Evolutionary conservation across 2,888 invertebrate species (phyloP).

Genomic region (Habrosyne pyritoides): DNA sequence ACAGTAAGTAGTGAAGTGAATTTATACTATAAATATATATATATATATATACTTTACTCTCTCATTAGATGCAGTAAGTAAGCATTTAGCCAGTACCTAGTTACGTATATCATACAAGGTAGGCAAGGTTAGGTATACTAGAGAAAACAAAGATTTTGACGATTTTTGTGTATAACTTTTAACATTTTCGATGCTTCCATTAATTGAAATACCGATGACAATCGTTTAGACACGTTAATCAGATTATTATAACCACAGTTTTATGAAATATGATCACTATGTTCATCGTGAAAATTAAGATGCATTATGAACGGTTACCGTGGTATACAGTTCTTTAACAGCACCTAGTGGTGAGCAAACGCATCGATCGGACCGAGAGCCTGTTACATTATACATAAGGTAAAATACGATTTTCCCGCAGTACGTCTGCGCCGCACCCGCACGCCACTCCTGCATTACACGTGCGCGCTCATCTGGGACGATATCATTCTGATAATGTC

Average conservation of each 20-base stretch:
- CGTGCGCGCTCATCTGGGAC: conserved; percentile 61
- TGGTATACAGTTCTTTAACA: conserved; percentile 46
- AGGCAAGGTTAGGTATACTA: too few species aligned
- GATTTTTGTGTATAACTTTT: too few species aligned
- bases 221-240: not conserved
- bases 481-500: conserved; percentile 58
- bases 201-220: too few species aligned
- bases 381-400: conserved; percentile 65
- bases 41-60: too few species aligned
- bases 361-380: conserved; percentile 31
- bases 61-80: too few species aligned
- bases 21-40: too few species aligned
- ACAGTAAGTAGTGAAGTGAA: too few species aligned
- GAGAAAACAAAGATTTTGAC: too few species aligned
- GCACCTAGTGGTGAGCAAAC: conserved; percentile 28
- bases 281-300: not conserved
- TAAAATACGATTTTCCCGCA: conserved; percentile 64
- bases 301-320: not conserved
- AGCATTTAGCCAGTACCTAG: too few species aligned
- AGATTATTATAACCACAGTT: not conserved
- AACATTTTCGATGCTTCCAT: too few species aligned
- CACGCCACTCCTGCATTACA: conserved; percentile 65
- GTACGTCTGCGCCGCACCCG: conserved; percentile 31
- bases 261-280: not conserved
- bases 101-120: too few species aligned